A percentile compares a stretch with the other conserved stretches of the same genome.
These are phyloP conservation scores for Trichosurus vulpecula DNA, from an alignment of 2,797 vertebrate genomes.

Conservation along the genomic window DNA sequence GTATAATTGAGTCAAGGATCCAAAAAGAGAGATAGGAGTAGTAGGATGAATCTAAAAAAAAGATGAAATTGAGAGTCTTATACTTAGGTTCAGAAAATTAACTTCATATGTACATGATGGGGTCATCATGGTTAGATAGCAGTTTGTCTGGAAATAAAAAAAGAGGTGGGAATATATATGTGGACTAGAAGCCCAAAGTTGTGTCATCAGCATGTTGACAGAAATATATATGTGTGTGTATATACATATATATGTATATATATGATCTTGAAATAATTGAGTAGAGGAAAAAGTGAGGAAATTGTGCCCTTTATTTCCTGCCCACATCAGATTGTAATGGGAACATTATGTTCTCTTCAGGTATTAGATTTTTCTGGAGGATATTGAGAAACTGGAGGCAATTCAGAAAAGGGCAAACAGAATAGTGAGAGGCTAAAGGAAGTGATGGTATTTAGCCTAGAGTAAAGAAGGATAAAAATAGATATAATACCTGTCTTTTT, in stretches of 20 bases:
- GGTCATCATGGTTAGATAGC: neutral
- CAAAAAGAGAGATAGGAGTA: neutral
- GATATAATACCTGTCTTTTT: too few relatives aligned
- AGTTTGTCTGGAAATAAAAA: neutral
- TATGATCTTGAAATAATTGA: neutral
- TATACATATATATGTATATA: too few relatives aligned
- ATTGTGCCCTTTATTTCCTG: neutral
- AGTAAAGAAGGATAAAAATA: neutral
- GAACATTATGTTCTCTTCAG: neutral
- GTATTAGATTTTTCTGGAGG: neutral
- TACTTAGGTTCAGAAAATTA: neutral
- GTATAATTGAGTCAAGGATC: neutral
- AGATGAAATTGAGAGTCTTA: neutral
- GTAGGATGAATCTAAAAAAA: neutral
- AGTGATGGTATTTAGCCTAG: neutral
- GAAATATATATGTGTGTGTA: too few relatives aligned
- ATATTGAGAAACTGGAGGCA: neutral
- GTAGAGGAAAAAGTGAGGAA: neutral
- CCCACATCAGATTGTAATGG: neutral
- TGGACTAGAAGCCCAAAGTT: neutral
- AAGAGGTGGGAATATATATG: neutral
- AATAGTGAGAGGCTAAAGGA: too few relatives aligned
- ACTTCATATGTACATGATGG: neutral
- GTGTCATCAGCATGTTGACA: neutral
- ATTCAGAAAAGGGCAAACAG: neutral